Evolutionary conservation across 2,113 vertebrate species (phyloP).

Genomic region (Calonectris borealis): DNA sequence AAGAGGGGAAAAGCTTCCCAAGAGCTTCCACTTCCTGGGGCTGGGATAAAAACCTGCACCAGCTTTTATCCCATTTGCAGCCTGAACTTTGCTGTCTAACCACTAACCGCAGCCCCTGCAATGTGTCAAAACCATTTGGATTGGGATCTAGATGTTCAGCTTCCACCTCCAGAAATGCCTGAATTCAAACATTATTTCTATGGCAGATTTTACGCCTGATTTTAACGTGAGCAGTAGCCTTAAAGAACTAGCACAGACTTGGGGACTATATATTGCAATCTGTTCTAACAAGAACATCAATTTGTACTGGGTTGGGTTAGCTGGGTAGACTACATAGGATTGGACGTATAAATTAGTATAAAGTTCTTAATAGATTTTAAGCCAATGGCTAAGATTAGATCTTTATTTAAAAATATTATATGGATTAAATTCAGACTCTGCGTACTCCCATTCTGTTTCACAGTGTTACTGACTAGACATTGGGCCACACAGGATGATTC

Average conservation of each 20-base stretch:
- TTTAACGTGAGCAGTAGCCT: background rate
- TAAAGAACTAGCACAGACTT: background rate
- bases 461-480: constrained; percentile 50
- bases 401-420: constrained; percentile 52
- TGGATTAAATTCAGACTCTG: constrained; percentile 59
- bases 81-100: background rate
- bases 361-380: constrained; percentile 23
- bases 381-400: constrained; percentile 27
- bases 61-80: background rate
- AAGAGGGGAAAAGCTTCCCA: background rate
- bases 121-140: fast-evolving
- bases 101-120: background rate
- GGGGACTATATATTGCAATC: background rate
- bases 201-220: background rate
- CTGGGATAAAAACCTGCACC: background rate
- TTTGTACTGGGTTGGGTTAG: background rate
- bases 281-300: background rate
- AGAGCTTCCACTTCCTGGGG: background rate
- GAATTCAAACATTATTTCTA: background rate
- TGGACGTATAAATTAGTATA: background rate
- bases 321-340: background rate
- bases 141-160: background rate
- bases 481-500: constrained; percentile 75
- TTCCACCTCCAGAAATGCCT: background rate
- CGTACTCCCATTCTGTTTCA: constrained; percentile 25